Base-by-base conservation (phyloP, 1,140 invertebrate species). In the Hyphantria cunea region DNA sequence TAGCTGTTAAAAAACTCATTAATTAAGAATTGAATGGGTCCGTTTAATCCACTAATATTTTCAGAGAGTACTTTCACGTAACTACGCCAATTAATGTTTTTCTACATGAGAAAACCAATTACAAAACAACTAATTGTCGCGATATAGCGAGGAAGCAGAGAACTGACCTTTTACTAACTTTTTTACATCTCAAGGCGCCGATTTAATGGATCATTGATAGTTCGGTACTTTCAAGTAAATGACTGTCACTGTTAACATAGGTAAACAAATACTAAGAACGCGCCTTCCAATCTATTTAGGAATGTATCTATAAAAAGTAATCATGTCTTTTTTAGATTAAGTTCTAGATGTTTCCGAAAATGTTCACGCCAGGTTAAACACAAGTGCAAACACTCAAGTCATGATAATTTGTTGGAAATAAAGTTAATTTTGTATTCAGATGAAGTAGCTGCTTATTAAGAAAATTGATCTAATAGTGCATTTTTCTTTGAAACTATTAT, bases 121-220 rank as follows among this genome's bases (percentile, higher is more conserved):
- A 68, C 52, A 15, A 56, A 34, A 48, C 34, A 37, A 52, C 34
- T 72, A 69, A 72, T 66, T 69, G 70, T 68, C 53, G 64, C 58
- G 63, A 64, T 55, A 59, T 60, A 73, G 54, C 64, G 56, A 73
- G 70, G 66, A 69, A 73, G 60, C 64, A 39, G 33, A 56, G 17
- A 45, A 33, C 6, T 70, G 67, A 70, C 67, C 63, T 70, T 64
- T 68, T 70, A 45, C 31, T 13, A 50, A 32, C 15, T 62, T 70
- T 70, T 68, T 69, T 58, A 52, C 45, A 41, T 11, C 44, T 65
- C 58, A 62, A 65, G 63, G 58, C 54, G 50, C 59, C 15, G 45
- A 39, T 39, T 48, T 49, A 58, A 58, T 58, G 45, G 45, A 58
- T 49, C 55, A 11, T 13, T 33, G 9, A 31, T 65, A 51, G 58